Evolutionary conservation across 2,888 invertebrate species (phyloP).

Genomic region (Drosophila picticornis): DNA sequence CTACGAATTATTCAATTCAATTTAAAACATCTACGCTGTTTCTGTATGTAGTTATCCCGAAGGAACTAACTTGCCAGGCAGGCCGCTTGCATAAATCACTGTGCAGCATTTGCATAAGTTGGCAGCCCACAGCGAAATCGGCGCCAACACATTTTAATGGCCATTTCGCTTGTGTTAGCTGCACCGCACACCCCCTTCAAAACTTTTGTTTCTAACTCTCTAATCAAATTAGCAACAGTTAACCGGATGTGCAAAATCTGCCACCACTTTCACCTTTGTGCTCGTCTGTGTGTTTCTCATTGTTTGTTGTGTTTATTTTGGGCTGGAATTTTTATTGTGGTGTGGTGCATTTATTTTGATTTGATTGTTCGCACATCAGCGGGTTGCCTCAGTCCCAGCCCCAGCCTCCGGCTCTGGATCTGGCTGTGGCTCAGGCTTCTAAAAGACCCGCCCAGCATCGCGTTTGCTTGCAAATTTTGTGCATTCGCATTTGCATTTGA

Average conservation of each 20-base stretch:
- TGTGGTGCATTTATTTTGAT: slow-evolving; percentile 76
- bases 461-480: slow-evolving; percentile 63
- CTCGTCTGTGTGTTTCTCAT: slow-evolving; percentile 24
- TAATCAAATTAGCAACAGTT: slow-evolving; percentile 84
- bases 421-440: slow-evolving; percentile 12
- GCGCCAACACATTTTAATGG: slow-evolving; percentile 54
- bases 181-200: slow-evolving; percentile 5
- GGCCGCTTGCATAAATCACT: slow-evolving; percentile 60
- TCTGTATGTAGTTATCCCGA: slow-evolving; percentile 40
- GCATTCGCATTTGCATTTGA: slow-evolving; percentile 71
- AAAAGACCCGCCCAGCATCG: slow-evolving; percentile 48
- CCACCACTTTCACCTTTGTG: slow-evolving; percentile 52
- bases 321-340: slow-evolving; percentile 45
- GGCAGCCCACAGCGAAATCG: slow-evolving; percentile 57
- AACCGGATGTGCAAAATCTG: slow-evolving; percentile 73
- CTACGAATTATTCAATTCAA: slow-evolving; percentile 49
- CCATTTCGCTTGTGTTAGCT: slow-evolving; percentile 23
- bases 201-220: slow-evolving; percentile 59
- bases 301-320: slow-evolving; percentile 55
- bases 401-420: slow-evolving; percentile 2
- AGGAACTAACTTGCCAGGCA: slow-evolving; percentile 52
- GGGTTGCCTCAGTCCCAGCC: slow-evolving; percentile 40
- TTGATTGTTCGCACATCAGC: slow-evolving; percentile 76
- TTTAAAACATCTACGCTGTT: slow-evolving; percentile 34
- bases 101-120: slow-evolving; percentile 71